Evolutionary conservation across 2,113 vertebrate genomes (phyloP).

Genomic region (Halcyon senegalensis): DNA sequence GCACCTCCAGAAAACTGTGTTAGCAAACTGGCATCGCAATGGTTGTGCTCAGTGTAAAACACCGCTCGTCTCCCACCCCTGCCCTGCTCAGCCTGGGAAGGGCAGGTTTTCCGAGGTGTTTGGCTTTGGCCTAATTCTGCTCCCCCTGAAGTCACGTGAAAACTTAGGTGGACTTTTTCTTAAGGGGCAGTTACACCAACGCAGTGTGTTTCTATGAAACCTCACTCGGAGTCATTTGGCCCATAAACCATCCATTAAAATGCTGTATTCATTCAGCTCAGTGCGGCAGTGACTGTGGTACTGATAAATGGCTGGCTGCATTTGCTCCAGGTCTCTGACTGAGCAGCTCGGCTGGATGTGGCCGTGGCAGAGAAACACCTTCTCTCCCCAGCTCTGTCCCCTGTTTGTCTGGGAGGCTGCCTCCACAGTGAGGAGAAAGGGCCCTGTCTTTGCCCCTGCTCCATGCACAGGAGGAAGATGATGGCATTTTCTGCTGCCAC

Average conservation of each 20-base stretch:
- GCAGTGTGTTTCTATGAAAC: neutral
- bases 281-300: neutral
- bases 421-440: neutral
- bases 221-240: neutral
- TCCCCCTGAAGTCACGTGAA: neutral
- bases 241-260: neutral
- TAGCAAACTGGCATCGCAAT: neutral
- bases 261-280: neutral
- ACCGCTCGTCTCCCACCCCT: neutral
- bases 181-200: neutral
- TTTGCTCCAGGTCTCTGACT: neutral
- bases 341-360: neutral
- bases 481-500: neutral
- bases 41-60: neutral
- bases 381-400: neutral
- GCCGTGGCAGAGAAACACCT: neutral
- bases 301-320: neutral
- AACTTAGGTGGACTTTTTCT: neutral
- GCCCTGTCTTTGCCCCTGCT: neutral
- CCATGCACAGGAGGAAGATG: neutral
- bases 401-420: no score
- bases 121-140: neutral
- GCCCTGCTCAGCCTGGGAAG: neutral
- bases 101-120: neutral
- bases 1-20: neutral